Conservation (phyloP, 2,797 vertebrate species). For the Myotis findleyi region DNA sequence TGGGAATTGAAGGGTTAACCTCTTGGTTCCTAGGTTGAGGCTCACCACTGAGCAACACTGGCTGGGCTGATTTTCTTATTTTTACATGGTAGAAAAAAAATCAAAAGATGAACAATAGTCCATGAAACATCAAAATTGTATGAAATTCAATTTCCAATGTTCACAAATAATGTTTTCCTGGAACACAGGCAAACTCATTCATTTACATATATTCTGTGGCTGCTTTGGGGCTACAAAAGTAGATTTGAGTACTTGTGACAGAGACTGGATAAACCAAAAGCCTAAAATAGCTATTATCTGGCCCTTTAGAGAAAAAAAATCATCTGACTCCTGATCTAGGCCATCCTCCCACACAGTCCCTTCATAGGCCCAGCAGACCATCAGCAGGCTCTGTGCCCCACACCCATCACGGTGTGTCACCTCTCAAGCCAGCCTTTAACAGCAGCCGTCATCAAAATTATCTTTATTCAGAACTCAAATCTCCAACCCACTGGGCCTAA, state of each 20-base stretch:
- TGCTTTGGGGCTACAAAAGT: neutral
- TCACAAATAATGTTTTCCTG: neutral
- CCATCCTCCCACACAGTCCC: neutral
- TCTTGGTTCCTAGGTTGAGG: no score
- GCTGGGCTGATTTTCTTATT: neutral
- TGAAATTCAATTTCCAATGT: neutral
- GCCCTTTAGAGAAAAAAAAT: neutral
- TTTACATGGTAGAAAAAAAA: neutral
- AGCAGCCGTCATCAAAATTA: neutral
- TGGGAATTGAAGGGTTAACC: no score
- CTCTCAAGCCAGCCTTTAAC: neutral
- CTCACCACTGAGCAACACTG: no score
- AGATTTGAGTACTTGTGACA: neutral
- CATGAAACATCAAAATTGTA: neutral
- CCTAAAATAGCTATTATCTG: neutral
- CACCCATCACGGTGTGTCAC: neutral
- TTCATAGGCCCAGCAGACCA: neutral
- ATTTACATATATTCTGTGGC: neutral
- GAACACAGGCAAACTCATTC: neutral
- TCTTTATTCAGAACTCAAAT: constrained; percentile 9
- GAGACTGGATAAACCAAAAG: neutral
- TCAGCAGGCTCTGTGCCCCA: neutral
- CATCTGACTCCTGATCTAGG: neutral
- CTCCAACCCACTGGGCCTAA: neutral
- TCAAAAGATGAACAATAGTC: neutral